A percentile compares a stretch with the other conserved stretches of the same genome.
phyloP scores from a whole-genome alignment of 2,888 invertebrate species.

The Hyles lineata region DNA sequence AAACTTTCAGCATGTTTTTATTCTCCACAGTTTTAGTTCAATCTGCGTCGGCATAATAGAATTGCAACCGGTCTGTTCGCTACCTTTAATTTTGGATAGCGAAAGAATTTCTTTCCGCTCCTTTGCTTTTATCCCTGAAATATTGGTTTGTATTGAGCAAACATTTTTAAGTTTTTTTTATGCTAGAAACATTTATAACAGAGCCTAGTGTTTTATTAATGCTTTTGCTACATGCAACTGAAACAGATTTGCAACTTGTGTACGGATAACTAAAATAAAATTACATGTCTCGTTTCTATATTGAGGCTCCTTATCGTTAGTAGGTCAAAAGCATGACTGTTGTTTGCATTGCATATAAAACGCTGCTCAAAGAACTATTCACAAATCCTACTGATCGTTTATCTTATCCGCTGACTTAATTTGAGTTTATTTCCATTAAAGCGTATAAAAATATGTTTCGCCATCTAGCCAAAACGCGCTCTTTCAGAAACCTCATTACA shows the following conservation, averaged over 20 bases:
- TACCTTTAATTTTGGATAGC: neutral
- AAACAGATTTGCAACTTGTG: too few relatives aligned
- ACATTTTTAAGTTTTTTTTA: neutral
- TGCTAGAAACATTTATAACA: neutral
- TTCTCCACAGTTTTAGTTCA: constrained; percentile 16
- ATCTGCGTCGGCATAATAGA: constrained; percentile 11
- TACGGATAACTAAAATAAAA: too few relatives aligned
- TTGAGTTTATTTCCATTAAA: neutral
- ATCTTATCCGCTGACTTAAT: neutral
- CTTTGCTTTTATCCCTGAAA: neutral
- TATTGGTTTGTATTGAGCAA: neutral
- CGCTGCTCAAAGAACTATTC: neutral
- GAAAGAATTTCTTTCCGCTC: neutral
- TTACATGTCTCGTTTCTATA: too few relatives aligned
- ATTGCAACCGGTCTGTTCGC: neutral
- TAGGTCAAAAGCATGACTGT: neutral
- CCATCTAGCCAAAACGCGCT: neutral
- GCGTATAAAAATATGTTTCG: neutral
- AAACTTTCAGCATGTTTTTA: constrained; percentile 22
- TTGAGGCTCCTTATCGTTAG: too few relatives aligned
- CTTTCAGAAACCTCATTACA: too few relatives aligned
- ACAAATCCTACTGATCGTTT: neutral
- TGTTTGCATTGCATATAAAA: neutral
- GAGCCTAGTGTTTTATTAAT: neutral
- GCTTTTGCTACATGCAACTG: too few relatives aligned